Evolutionary conservation across 1,140 invertebrate species (phyloP).

Genomic region (Ceratina australensis): DNA sequence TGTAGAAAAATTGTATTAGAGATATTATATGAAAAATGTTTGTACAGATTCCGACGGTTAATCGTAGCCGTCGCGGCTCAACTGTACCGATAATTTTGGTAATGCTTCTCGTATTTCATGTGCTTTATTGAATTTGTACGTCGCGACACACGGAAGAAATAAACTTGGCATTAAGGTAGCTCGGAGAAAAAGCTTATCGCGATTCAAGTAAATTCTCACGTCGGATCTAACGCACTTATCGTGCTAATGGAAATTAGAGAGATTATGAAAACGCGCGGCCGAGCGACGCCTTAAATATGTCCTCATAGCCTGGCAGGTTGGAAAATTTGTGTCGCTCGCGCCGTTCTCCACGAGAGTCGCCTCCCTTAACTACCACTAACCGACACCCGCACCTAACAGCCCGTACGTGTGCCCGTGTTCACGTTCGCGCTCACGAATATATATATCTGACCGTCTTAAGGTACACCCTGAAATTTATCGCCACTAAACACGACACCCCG

Average conservation of each 20-base stretch:
- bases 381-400: constrained; percentile 6
- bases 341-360: constrained; percentile 3
- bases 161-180: neutral
- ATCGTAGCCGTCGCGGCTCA: too few relatives aligned
- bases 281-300: constrained; percentile 64
- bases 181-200: neutral
- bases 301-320: constrained; percentile 35
- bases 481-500: constrained; percentile 60
- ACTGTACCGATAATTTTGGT: too few relatives aligned
- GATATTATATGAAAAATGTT: too few relatives aligned
- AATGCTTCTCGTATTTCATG: too few relatives aligned
- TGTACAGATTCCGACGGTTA: too few relatives aligned
- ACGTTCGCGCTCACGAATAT: constrained; percentile 1
- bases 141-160: neutral
- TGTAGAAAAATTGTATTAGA: too few relatives aligned
- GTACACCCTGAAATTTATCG: constrained; percentile 63
- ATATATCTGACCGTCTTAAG: constrained; percentile 48
- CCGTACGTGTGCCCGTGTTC: neutral
- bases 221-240: constrained; percentile 38
- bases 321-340: constrained; percentile 62
- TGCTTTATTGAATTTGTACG: too few relatives aligned
- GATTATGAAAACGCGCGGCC: constrained; percentile 67
- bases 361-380: constrained; percentile 23
- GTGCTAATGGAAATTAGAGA: constrained; percentile 71
- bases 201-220: constrained; percentile 9